Evolutionary conservation across 2,888 invertebrate genomes (phyloP).

Genomic region (Itoplectis maculator): DNA sequence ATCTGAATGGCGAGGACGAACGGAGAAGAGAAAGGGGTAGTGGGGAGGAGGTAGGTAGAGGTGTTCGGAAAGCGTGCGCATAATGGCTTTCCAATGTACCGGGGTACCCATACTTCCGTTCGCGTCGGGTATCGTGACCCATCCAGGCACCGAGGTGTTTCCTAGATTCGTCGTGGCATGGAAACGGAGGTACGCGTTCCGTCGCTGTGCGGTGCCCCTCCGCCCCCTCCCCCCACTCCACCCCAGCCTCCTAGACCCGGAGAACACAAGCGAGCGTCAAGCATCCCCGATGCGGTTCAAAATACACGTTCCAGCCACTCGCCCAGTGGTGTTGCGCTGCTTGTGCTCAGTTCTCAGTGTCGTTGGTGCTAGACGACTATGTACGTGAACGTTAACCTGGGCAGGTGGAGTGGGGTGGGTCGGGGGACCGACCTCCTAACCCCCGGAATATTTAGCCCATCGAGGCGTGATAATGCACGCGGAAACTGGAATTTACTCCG

Average conservation of each 20-base stretch:
- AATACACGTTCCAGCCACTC: constrained; percentile 2
- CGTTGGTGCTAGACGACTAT: neutral
- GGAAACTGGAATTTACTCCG: constrained; percentile 75
- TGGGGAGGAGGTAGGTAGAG: constrained; percentile 42
- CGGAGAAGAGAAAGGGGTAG: constrained; percentile 19
- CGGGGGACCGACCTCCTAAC: constrained; percentile 48
- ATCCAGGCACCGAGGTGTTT: constrained; percentile 52
- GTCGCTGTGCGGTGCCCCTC: constrained; percentile 4
- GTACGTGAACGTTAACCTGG: constrained; percentile 1
- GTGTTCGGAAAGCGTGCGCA: constrained; percentile 71
- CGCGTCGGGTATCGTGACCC: constrained; percentile 47
- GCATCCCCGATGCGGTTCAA: constrained; percentile 15
- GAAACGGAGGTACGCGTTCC: constrained; percentile 39
- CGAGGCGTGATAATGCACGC: constrained; percentile 73
- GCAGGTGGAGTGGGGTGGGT: too few relatives aligned
- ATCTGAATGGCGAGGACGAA: constrained; percentile 60
- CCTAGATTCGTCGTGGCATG: constrained; percentile 44
- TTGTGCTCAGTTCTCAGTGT: constrained; percentile 43
- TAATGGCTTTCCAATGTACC: constrained; percentile 81
- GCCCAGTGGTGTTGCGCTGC: constrained; percentile 49
- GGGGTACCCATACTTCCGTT: constrained; percentile 65
- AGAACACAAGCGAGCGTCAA: constrained; percentile 56
- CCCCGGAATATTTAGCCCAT: constrained; percentile 75
- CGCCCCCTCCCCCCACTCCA: neutral
- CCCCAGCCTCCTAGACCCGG: constrained; percentile 38